Percentiles rank a stretch among this genome's conserved stretches.
phyloP scores from a whole-genome alignment of 1,140 invertebrate genomes.

The Conus ventricosus region DNA sequence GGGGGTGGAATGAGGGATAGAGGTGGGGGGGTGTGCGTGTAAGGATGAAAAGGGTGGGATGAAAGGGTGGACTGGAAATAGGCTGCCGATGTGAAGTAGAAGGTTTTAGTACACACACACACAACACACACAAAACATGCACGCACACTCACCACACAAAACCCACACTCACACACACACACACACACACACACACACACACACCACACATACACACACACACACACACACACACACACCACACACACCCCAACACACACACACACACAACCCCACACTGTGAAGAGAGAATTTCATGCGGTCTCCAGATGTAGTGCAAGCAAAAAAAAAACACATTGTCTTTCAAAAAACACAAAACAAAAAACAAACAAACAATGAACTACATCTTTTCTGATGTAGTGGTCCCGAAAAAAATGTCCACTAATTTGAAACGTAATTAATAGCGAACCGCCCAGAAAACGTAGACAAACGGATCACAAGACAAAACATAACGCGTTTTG shows the following conservation, averaged over 20 bases:
- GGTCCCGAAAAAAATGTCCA: too few relatives aligned
- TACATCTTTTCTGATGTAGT: background rate
- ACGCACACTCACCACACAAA: background rate
- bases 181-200: slow-evolving; percentile 6
- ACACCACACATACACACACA: background rate
- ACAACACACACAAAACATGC: background rate
- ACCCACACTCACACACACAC: slow-evolving; percentile 3
- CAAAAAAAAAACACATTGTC: background rate
- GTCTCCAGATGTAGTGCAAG: background rate
- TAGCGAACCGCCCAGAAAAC: too few relatives aligned
- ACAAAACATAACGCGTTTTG: too few relatives aligned
- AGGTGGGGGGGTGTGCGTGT: background rate
- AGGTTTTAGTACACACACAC: background rate
- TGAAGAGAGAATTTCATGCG: background rate
- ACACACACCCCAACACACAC: background rate
- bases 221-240: background rate
- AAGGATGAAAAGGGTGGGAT: background rate
- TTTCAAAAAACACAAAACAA: background rate
- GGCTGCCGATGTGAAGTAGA: background rate
- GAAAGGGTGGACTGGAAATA: background rate
- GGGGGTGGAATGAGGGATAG: too few relatives aligned
- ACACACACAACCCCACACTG: background rate
- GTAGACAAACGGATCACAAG: too few relatives aligned
- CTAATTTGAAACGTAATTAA: too few relatives aligned
- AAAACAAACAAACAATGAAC: background rate